Evolutionary conservation across 1,140 invertebrate genomes (phyloP), one percentile per base, ranked within the genome.

Genomic region (Lycorma delicatula): DNA sequence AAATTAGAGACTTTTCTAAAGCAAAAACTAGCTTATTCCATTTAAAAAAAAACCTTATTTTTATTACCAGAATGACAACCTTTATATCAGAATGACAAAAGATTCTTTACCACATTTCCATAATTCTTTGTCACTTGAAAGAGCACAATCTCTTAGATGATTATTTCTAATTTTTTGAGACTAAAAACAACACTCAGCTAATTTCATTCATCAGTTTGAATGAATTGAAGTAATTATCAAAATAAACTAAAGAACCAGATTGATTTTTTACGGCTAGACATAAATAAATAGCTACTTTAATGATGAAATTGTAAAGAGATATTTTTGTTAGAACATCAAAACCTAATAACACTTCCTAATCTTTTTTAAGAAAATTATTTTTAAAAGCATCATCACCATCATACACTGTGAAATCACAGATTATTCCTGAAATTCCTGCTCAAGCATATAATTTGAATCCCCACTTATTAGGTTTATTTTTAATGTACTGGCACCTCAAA

Each of bases 341-440:
- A n/a, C n/a, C n/a, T n/a, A n/a, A n/a, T n/a, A 64, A 59, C 63
- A 60, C 54, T 54, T 50, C 41, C 53, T 60, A 16, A 20, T 44
- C 23, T 44, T 44, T 16, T 20, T 16, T 20, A 44, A 44, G 23
- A 11, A 4, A 20, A 26, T 11, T 29, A 22, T 13, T 31, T 31
- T 7, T 5, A 28, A 60, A 56, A n/a, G 54, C 58, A 16, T 29
- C 53, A 22, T 58, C 31, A 4, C 61, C 62, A 27, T 11, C 64
- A 61, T 73, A 73, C 29, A 69, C 16, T 20, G 71, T 44, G 66
- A 74, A 71, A 63, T 74, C 68, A 60, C 71, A 70, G 25, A 71
- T 60, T 6, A 72, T 65, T 4, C 72, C 71, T 51, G 61, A 66
- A 48, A 66, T 34, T 62, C 64, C 66, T 23, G 67, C 64, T 60